These are phyloP conservation scores for Marisa cornuarietis DNA, from an alignment of 1,140 invertebrate genomes.

Conservation along the genomic window DNA sequence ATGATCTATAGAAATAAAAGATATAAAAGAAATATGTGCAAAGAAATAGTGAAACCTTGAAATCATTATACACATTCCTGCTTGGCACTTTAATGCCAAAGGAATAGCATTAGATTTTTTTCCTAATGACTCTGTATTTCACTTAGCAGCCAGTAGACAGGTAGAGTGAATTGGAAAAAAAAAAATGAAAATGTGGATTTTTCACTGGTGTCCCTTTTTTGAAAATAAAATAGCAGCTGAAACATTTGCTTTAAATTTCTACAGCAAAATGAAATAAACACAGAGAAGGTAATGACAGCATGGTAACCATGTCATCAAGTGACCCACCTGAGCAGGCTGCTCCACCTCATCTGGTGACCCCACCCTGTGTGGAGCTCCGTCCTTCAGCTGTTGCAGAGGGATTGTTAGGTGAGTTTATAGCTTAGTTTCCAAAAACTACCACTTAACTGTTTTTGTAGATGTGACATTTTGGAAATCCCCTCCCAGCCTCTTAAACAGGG, in stretches of 20 bases:
- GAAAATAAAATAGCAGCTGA: not conserved
- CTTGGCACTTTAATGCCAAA: no score
- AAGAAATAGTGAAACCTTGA: no score
- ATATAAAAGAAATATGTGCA: no score
- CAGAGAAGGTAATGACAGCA: not conserved
- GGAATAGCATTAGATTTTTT: no score
- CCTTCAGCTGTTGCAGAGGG: slow-evolving; percentile 5
- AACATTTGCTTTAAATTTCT: not conserved
- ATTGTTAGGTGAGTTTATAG: not conserved
- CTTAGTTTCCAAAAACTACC: no score
- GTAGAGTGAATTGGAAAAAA: not conserved
- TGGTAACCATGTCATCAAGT: slow-evolving; percentile 1
- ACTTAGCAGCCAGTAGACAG: not conserved
- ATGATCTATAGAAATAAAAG: no score
- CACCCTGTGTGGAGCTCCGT: not conserved
- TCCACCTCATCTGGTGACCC: slow-evolving; percentile 2
- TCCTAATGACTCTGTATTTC: not conserved
- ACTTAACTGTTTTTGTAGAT: no score
- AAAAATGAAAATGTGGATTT: not conserved
- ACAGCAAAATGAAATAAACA: not conserved
- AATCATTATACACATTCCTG: no score
- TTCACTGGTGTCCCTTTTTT: not conserved
- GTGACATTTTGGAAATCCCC: no score
- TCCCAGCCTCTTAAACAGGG: no score
- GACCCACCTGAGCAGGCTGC: not conserved